These are phyloP conservation scores for Tetraneura akinire DNA, from an alignment of 1,140 invertebrate species.

Conservation along the genomic window DNA sequence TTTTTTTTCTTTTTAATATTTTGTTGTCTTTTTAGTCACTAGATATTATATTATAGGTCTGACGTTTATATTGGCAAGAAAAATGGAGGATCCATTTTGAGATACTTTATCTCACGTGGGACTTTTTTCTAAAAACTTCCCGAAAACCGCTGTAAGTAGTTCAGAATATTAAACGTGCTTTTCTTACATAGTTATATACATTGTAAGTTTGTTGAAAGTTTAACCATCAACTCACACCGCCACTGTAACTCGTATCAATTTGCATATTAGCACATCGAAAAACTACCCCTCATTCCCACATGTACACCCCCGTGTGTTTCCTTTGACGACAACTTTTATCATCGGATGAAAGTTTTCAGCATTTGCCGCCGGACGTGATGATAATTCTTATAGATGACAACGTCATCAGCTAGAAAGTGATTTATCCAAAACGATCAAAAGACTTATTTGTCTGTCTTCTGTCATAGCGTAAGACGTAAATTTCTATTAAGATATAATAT, in stretches of 20 bases:
- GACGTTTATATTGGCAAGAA: neutral
- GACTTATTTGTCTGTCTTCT: too few relatives aligned
- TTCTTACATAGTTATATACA: conserved; percentile 49
- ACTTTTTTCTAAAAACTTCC: conserved; percentile 43
- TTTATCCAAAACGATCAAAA: neutral
- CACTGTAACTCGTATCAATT: conserved; percentile 32
- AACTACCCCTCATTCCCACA: neutral
- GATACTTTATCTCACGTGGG: conserved; percentile 34
- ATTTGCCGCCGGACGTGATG: neutral
- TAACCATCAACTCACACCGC: conserved; percentile 33
- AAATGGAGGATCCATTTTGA: neutral
- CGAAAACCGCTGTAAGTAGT: conserved; percentile 33
- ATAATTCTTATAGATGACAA: conserved; percentile 20
- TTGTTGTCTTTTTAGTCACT: neutral
- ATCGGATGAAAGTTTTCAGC: conserved; percentile 26
- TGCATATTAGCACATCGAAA: conserved; percentile 48
- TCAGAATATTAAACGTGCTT: conserved; percentile 48
- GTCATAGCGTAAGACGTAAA: too few relatives aligned
- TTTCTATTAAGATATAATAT: too few relatives aligned
- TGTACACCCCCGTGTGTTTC: conserved; percentile 9
- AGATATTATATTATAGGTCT: too few relatives aligned
- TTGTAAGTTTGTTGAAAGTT: conserved; percentile 49
- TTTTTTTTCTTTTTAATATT: neutral
- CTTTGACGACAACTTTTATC: conserved; percentile 49
- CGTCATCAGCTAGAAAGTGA: neutral